Evolutionary conservation across 2,797 vertebrate genomes (phyloP).

Genomic region (Allobates femoralis): DNA sequence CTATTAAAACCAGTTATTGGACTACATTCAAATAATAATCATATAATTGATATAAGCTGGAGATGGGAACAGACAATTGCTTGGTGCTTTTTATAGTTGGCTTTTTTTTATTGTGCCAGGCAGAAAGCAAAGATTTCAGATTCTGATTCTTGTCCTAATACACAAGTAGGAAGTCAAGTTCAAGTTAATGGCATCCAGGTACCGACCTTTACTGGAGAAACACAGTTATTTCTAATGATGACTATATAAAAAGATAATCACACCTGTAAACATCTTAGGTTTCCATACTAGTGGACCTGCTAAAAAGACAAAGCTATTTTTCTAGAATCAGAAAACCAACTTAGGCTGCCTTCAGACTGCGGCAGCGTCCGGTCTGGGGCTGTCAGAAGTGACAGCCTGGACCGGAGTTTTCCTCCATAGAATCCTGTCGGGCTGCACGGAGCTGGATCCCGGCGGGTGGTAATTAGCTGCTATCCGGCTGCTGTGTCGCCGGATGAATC

Average conservation of each 20-base stretch:
- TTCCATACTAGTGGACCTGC: background rate
- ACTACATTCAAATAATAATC: background rate
- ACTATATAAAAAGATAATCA: background rate
- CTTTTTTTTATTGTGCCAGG: background rate
- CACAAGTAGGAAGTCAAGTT: background rate
- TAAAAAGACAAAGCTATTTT: no score
- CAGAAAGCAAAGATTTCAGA: background rate
- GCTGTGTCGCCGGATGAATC: no score
- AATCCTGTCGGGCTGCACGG: no score
- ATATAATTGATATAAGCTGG: background rate
- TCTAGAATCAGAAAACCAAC: no score
- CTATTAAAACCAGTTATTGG: slow-evolving; percentile 1
- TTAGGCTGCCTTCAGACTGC: no score
- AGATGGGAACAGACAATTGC: background rate
- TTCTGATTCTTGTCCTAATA: background rate
- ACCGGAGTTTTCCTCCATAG: no score
- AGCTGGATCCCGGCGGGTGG: no score
- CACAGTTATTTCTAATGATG: background rate
- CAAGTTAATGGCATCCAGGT: background rate
- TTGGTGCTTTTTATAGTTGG: background rate
- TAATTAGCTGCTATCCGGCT: no score
- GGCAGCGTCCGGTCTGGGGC: no score
- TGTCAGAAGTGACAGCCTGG: no score
- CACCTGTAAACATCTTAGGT: background rate
- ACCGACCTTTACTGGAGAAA: background rate